Percentiles rank a stretch among this genome's conserved stretches.
Conservation (phyloP, 2,888 invertebrate species). For the Octonoba sinensis region DNA sequence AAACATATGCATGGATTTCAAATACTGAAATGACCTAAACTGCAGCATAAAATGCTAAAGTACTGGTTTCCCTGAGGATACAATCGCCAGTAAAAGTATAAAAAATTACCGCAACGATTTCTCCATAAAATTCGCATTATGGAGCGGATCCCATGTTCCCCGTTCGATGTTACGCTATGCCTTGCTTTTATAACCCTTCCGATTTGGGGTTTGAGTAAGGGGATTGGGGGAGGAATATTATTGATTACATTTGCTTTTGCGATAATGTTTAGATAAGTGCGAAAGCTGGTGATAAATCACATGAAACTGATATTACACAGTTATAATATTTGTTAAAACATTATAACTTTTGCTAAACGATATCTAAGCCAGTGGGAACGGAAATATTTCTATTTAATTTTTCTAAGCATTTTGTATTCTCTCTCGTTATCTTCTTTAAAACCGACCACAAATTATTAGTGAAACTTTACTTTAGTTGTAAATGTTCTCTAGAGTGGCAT, state of each 20-base stretch:
- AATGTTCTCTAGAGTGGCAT: no score
- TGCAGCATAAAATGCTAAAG: constrained; percentile 25
- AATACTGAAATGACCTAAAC: constrained; percentile 26
- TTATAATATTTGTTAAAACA: background rate
- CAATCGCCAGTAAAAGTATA: constrained; percentile 42
- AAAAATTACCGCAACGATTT: constrained; percentile 32
- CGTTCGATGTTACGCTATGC: background rate
- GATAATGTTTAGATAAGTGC: constrained; percentile 1
- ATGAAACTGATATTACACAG: background rate
- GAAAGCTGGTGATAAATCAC: background rate
- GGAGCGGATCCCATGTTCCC: constrained; percentile 10
- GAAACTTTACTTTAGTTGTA: no score
- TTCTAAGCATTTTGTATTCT: no score
- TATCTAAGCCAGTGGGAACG: no score
- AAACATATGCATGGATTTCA: constrained; percentile 31
- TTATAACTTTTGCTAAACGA: no score
- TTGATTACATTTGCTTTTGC: background rate
- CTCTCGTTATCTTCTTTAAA: no score
- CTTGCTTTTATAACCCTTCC: constrained; percentile 21
- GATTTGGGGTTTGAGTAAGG: background rate
- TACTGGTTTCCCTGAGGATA: constrained; percentile 8
- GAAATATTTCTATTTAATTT: no score
- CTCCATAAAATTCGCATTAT: constrained; percentile 50
- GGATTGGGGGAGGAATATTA: background rate
- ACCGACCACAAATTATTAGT: no score